Base-by-base conservation (phyloP, 2,797 vertebrate genomes). In the Calcarius lapponicus region DNA sequence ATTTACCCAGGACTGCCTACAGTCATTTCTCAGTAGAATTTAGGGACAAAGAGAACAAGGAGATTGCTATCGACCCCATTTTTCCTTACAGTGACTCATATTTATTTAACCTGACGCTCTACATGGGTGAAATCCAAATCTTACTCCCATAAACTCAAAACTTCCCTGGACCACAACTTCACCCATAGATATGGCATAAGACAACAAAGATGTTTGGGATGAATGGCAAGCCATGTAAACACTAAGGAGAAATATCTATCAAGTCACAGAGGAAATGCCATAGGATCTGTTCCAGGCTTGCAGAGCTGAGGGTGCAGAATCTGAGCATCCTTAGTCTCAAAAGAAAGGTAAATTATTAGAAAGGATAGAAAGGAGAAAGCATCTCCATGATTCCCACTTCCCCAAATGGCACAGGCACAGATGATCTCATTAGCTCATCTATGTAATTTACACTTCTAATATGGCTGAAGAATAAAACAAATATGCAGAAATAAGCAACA, bases 391-490 rank as follows among this genome's bases (percentile, higher is more conserved):
- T 79, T 94, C 36, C 48, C 58, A 86, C 88, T 95, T 90, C 80
- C 62, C 51, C 51, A 90, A 72, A 90, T 57, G 66, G 91, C 92
- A 86, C 34, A n/a, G 62, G 61, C 80, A 86, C 58, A 92, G 70
- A 88, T 90, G 91, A 96, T 91, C 95, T 93, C 90, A 92, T 96
- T 96, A 96, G 80, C 91, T 97, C 76, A 94, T 97, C 91, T 95
- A 80, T 84, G 90, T 84, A 92, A 96, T 95, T 94, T 94, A 73
- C 90, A 70, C 94, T 95, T 92, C 89, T 95, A 83, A 92, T 92
- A 86, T 64, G 76, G 45, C 76, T 86, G 45, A 87, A 91, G 85
- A 96, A 90, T 93, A 91, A 93, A 96, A 94, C 89, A 96, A 95
- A 96, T 90, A 91, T 73, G 86, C 93, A 92, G 89, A 96, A 95